Base-by-base conservation (phyloP, 2,797 vertebrate species). In the Manis pentadactyla region DNA sequence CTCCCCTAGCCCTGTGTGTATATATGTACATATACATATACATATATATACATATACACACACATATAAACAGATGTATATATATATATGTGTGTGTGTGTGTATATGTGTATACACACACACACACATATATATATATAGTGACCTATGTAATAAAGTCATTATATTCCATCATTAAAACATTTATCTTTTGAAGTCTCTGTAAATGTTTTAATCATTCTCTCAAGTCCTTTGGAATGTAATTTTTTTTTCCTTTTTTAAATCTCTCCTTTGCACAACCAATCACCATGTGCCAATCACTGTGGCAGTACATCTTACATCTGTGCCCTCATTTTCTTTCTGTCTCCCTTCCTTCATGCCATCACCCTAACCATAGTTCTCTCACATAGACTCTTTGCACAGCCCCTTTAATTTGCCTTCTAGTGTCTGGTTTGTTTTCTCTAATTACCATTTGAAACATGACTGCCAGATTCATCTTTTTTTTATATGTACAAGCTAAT, bases 141-240 rank as follows among this genome's bases (percentile, higher is more conserved):
- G 8, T 84, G 71, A 71, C 9, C 42, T 82, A 27, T 34, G 29
- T 86, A 71, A 71, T 90, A 42, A 82, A 77, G 27, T 61, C n/a
- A 74, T 46, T 81, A 42, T 59, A 73, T 42, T 61, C 73, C 23
- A 39, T 82, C 34, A 69, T 14, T 49, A 51, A 96, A 9, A 18
- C 49, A 57, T 75, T 93, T 92, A 42, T 71, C 42, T 23, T 87
- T 85, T 49, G 53, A 90, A 46, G 25, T 86, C 25, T 69, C 11
- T 93, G 46, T 51, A 86, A 68, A 74, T 46, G 10, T 63, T 87
- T 92, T 68, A 90, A 27, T 81, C 46, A 57, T 85, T 95, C 27
- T 68, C 55, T 83, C 2, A 49, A 59, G 21, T 74, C 53, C 69
- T 57, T 92, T 63, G 1, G 0, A 90, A 82, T 86, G 3, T 85